Conservation (phyloP, 1,140 invertebrate genomes). For the Orius insidiosus region DNA sequence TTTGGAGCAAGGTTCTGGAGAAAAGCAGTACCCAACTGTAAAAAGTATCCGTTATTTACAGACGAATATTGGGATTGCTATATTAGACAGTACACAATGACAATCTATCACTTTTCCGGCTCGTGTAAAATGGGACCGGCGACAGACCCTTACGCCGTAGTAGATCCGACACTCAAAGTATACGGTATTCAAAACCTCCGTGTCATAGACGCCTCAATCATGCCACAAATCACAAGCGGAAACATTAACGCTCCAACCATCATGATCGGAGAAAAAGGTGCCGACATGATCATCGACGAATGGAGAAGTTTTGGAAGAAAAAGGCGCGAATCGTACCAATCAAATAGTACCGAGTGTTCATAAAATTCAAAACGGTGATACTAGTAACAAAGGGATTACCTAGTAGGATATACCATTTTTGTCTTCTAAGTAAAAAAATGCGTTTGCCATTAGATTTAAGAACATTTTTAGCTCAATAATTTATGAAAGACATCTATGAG, state of each 20-base stretch:
- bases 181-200: neutral
- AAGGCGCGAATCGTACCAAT: slow-evolving; percentile 19
- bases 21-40: slow-evolving; percentile 16
- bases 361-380: slow-evolving; percentile 14
- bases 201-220: neutral
- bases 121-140: too few relatives aligned
- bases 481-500: too few relatives aligned
- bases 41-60: too few relatives aligned
- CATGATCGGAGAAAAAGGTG: slow-evolving; percentile 1
- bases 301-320: slow-evolving; percentile 32
- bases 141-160: too few relatives aligned
- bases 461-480: too few relatives aligned
- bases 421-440: too few relatives aligned
- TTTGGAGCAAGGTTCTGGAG: slow-evolving; percentile 22
- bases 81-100: too few relatives aligned
- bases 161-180: neutral
- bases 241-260: neutral
- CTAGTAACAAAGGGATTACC: slow-evolving; percentile 3
- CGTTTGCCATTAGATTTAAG: too few relatives aligned
- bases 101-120: too few relatives aligned
- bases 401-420: too few relatives aligned
- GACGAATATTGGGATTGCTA: too few relatives aligned
- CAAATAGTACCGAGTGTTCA: slow-evolving; percentile 17
- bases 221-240: neutral
- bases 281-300: slow-evolving; percentile 32